These are phyloP conservation scores for Syrrhaptes paradoxus DNA, from an alignment of 2,113 vertebrate genomes.

Conservation along the genomic window DNA sequence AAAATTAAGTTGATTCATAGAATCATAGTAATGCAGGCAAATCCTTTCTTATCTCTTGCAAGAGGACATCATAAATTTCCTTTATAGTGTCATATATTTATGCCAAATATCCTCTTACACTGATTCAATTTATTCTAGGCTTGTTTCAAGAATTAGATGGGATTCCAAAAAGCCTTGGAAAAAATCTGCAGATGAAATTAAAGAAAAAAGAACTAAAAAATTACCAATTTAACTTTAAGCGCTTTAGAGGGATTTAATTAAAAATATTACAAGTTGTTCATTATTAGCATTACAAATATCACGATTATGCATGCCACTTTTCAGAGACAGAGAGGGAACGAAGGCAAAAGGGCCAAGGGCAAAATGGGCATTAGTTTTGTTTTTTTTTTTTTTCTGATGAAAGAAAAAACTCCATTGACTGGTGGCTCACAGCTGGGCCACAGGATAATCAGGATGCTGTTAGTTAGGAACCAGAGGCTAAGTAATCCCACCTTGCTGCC, in stretches of 20 bases:
- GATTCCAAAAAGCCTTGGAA: conserved; percentile 54
- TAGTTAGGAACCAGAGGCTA: neutral
- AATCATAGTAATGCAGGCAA: neutral
- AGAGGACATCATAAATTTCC: conserved; percentile 20
- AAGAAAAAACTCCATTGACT: neutral
- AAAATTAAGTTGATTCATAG: neutral
- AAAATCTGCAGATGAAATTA: conserved; percentile 26
- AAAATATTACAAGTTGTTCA: conserved; percentile 64
- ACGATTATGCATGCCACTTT: neutral
- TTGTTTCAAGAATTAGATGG: conserved; percentile 68
- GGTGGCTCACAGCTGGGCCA: neutral
- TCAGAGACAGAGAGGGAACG: neutral
- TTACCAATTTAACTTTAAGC: conserved; percentile 60
- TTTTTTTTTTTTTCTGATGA: no score
- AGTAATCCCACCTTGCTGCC: neutral
- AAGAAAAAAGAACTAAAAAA: conserved; percentile 53
- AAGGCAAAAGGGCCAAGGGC: conserved; percentile 2
- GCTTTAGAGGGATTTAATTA: conserved; percentile 68
- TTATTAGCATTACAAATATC: conserved; percentile 50
- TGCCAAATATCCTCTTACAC: conserved; percentile 69
- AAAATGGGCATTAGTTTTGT: neutral
- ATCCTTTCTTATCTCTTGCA: conserved; percentile 25
- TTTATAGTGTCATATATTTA: conserved; percentile 50
- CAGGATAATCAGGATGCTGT: neutral
- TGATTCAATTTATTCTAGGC: conserved; percentile 69